Base-by-base conservation (phyloP, 2,113 vertebrate genomes). In the Microcebus griseorufus region DNA sequence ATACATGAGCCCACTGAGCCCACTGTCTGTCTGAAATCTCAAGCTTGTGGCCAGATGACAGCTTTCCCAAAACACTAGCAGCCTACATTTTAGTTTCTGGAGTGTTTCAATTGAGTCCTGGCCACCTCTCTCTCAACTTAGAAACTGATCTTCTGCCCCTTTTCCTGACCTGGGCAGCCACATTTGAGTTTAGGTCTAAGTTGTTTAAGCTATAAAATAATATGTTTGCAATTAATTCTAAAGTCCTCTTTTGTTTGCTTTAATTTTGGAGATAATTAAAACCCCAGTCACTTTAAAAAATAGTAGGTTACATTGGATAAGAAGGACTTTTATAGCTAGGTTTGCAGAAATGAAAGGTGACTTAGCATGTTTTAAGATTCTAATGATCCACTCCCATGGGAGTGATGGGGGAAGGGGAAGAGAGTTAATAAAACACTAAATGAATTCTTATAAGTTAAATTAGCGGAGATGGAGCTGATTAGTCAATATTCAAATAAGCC, bases 401-500 rank as follows among this genome's bases (percentile, higher is more conserved):
- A 96, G 25, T 65, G 14, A 12, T 39, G 55, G 12, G 45, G 42
- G 18, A 94, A 93, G 64, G 5, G 0, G 34, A 81, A 25, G 1
- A 72, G 42, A 90, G 82, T 58, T 95, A 22, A 65, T 62, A 95
- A 95, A 96, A 90, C 42, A 3, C 18, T 83, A 96, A 92, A 18
- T 89, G 6, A 1, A 2, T 76, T 93, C 78, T 95, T 95, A 64
- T 1, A 86, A 93, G 83, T 53, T 9, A 84, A 88, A 94, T 95
- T 82, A 93, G 0, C 0, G 23, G 76, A 89, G 9, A 5, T 78
- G 5, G 87, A 79, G 48, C 29, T 85, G n/a, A 65, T 65, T 89
- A 93, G 73, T 48, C 89, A 72, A 17, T 88, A 95, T 67, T 82
- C 53, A 27, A 55, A 45, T 70, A 87, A 89, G 25, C 27, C 72